Evolutionary conservation across 1,140 invertebrate genomes (phyloP).

Genomic region (Drosophila triauraria): DNA sequence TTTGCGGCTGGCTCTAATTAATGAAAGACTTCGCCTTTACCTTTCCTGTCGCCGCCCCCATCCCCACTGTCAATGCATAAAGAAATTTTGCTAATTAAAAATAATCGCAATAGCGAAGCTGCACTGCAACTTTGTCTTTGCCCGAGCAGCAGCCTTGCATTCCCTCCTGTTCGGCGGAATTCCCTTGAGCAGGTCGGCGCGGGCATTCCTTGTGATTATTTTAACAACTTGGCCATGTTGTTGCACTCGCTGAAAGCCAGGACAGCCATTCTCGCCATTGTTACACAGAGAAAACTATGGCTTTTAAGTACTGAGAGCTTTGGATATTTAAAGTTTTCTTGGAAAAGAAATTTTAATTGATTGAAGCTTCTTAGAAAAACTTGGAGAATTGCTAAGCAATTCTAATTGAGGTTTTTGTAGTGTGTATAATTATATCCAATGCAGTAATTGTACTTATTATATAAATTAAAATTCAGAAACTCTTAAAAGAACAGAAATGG

Average conservation of each 20-base stretch:
- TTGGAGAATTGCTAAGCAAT: not conserved
- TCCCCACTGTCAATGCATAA: conserved; percentile 67
- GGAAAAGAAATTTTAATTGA: not conserved
- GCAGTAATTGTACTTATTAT: not conserved
- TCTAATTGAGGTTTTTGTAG: not conserved
- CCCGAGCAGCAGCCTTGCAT: conserved; percentile 26
- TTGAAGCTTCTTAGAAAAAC: no score
- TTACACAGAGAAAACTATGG: conserved; percentile 3
- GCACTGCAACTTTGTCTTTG: conserved; percentile 42
- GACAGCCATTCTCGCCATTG: conserved; percentile 12
- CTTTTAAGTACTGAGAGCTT: not conserved
- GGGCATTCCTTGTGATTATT: conserved; percentile 74
- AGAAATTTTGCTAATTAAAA: conserved; percentile 80
- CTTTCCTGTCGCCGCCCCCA: conserved; percentile 16
- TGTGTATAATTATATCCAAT: not conserved
- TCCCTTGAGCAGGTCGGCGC: conserved; percentile 38
- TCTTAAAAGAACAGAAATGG: not conserved
- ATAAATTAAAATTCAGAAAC: not conserved
- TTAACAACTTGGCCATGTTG: conserved; percentile 70
- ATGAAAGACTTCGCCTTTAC: conserved; percentile 65
- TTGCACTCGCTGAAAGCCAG: conserved; percentile 37
- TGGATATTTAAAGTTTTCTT: not conserved
- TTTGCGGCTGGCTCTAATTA: conserved; percentile 71
- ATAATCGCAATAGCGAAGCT: conserved; percentile 55
- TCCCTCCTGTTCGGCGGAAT: conserved; percentile 19